Base-by-base conservation (phyloP, 2,888 invertebrate species). In the Urechis unicinctus region DNA sequence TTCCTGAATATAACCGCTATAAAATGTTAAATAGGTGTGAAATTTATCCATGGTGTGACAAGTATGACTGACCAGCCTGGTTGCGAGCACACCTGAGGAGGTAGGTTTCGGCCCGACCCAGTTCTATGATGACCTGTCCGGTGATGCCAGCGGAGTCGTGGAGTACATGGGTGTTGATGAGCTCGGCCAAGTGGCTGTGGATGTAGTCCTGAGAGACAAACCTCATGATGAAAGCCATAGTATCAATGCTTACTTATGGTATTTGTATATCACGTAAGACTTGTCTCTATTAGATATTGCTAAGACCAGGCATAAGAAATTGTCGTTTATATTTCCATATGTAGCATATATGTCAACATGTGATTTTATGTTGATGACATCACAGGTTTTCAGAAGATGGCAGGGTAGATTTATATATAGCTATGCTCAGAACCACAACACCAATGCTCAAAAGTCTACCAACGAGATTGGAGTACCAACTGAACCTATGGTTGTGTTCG, bases 21-120 rank as follows among this genome's bases (percentile, higher is more conserved):
- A 36, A 36, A 36, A 36, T 13, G 6, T 45, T 45, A 36, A n/a
- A n/a, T n/a, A n/a, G n/a, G n/a, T n/a, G n/a, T n/a, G n/a, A n/a
- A n/a, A n/a, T n/a, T n/a, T n/a, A n/a, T n/a, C n/a, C n/a, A n/a
- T n/a, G n/a, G n/a, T n/a, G n/a, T n/a, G n/a, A n/a, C n/a, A n/a
- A n/a, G n/a, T n/a, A n/a, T n/a, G n/a, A 50, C 44, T 31, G 53
- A 73, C 74, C 72, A 61, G 66, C 45, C 67, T 82, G 82, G 62
- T 79, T 81, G 59, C 81, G 75, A 42, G 81, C 77, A 53, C 82
- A 70, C 9, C 82, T 76, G 29, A 83, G 73, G 25, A 83, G 75
- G 63, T 80, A 80, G 0, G 83, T 83, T 64, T 84, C 84, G 13
- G 82, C 79, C 42, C 82, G 76, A 1, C 84, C 84, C 52, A 84